Evolutionary conservation across 2,888 invertebrate genomes (phyloP).

Genomic region (Chloroclysta siterata): DNA sequence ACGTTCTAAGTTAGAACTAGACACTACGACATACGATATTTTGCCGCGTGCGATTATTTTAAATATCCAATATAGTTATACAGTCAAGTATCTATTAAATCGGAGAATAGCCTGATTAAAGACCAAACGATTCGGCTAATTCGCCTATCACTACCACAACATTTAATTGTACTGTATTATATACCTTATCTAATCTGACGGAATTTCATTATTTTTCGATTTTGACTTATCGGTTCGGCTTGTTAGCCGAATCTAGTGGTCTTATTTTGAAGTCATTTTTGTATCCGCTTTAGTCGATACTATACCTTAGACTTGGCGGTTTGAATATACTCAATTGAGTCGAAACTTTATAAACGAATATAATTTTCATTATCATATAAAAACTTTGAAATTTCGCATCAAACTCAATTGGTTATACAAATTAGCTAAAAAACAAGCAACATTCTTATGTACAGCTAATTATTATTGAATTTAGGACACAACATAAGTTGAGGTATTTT

Average conservation of each 20-base stretch:
- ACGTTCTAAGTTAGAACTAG: too few species aligned
- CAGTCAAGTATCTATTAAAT: not conserved
- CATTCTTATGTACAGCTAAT: conserved; percentile 19
- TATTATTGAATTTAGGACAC: too few species aligned
- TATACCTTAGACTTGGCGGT: too few species aligned
- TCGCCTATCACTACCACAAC: not conserved
- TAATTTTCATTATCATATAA: not conserved
- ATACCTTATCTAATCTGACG: not conserved
- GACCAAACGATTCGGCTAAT: not conserved
- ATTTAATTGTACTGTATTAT: conserved; percentile 1
- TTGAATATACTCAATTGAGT: too few species aligned
- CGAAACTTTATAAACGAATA: too few species aligned
- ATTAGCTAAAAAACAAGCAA: conserved; percentile 17
- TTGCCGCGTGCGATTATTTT: too few species aligned
- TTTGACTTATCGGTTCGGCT: not conserved
- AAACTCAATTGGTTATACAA: not conserved
- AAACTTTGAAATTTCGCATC: not conserved
- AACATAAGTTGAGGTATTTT: conserved; percentile 14
- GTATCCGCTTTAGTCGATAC: not conserved
- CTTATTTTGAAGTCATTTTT: not conserved
- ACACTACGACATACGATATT: too few species aligned
- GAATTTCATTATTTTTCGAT: not conserved
- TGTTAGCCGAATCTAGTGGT: not conserved
- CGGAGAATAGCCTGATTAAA: not conserved
- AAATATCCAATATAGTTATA: too few species aligned